Base-by-base conservation (phyloP, 2,113 vertebrate species). In the Probosciger aterrimus region DNA sequence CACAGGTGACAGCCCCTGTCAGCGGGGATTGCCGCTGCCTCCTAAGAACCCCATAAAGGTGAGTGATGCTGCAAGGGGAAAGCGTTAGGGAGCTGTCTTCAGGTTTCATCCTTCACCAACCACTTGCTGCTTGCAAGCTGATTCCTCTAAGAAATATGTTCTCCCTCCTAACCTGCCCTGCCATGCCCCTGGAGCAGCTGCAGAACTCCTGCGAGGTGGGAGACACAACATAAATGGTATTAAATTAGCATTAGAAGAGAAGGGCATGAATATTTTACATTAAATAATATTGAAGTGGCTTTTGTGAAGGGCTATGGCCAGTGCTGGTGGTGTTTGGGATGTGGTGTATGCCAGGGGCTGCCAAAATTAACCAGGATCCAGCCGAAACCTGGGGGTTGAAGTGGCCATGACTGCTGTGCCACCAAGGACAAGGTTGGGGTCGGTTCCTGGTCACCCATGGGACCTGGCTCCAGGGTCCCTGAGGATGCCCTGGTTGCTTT, bases 331-430 rank as follows among this genome's bases (percentile, higher is more conserved):
- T 4, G 31, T 9, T 14, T 12, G 77, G 77, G 50, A 25, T 0
- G 3, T 1, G 6, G 8, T 0, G 4, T 16, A 23, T 6, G 39
- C 8, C 0, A 0, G 18, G 33, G 41, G 28, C 7, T 41, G 31
- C 11, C 27, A 44, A 24, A 62, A 79, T 25, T 5, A 71, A 59
- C 8, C 59, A 13, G 19, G 23, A 13, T 33, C 25, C 4, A 2
- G 18, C 8, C 1, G 1, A 69, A 59, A 52, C 9, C 19, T 0
- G 4, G 15, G 13, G 49, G 15, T 12, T 41, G 63, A 28, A 55
- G 63, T 1, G 1, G 27, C 12, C 0, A 1, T 11, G 27, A 65
- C 37, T 31, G 13, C 46, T 55, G 49, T 33, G 55, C 7, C 18
- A 2, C 5, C n/a, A 10, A 24, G 76, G 25, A 11, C 14, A 59